Conservation (phyloP, 2,888 invertebrate species). For the Eulithis prunata region DNA sequence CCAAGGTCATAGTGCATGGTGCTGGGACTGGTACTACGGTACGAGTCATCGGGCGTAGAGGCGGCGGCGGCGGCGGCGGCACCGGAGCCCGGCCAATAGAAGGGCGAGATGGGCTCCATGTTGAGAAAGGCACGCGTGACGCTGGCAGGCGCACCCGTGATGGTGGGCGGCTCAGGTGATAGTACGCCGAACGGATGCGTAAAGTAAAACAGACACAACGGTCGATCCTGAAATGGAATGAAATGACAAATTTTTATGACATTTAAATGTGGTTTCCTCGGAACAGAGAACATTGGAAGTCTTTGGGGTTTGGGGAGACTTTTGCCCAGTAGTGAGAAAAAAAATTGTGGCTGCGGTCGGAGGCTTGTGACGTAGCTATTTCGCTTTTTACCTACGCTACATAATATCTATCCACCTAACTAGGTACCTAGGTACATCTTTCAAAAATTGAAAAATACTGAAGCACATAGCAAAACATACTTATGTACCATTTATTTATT, state of each 20-base stretch:
- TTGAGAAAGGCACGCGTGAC: constrained; percentile 60
- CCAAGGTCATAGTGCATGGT: constrained; percentile 52
- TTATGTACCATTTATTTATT: too few relatives aligned
- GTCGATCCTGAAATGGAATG: constrained; percentile 62
- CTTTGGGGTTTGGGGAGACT: too few relatives aligned
- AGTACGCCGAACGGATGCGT: constrained; percentile 83
- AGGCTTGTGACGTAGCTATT: too few relatives aligned
- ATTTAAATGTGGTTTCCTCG: too few relatives aligned
- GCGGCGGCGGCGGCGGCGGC: not conserved
- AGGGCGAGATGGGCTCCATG: constrained; percentile 63
- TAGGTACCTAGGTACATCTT: too few relatives aligned
- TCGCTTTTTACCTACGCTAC: too few relatives aligned
- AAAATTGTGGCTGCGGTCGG: too few relatives aligned
- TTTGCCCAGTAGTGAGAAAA: too few relatives aligned
- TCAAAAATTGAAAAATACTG: too few relatives aligned
- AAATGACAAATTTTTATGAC: not conserved
- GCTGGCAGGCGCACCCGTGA: constrained; percentile 56
- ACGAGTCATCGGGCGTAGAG: constrained; percentile 45
- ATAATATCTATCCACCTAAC: too few relatives aligned
- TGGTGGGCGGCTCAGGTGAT: constrained; percentile 73
- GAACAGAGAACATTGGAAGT: too few relatives aligned
- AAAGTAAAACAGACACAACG: constrained; percentile 84
- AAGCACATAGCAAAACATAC: too few relatives aligned
- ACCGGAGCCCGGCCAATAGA: constrained; percentile 51
- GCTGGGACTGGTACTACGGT: constrained; percentile 43